phyloP scores from a whole-genome alignment of 2,113 vertebrate genomes.

The Heterocephalus glaber region DNA sequence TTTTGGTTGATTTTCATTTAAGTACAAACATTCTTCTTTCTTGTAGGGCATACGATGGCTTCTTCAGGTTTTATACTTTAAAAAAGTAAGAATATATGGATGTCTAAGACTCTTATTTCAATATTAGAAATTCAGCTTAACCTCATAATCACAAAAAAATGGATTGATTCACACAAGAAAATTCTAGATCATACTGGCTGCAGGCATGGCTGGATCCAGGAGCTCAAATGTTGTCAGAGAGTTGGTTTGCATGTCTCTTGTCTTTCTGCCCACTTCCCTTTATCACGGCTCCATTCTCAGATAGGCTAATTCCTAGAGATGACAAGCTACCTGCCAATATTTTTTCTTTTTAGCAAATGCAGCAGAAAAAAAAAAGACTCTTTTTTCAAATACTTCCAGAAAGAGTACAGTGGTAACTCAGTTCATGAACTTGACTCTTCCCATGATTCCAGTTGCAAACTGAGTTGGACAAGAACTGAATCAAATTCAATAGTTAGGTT shows the following conservation, averaged over 20 bases:
- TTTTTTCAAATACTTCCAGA: background rate
- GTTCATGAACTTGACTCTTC: background rate
- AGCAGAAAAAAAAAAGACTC: background rate
- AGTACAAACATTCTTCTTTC: background rate
- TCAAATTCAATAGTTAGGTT: background rate
- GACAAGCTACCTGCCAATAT: background rate
- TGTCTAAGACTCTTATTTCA: background rate
- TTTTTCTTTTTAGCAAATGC: conserved; percentile 15
- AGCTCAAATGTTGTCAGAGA: background rate
- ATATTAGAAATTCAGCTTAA: background rate
- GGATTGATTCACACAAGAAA: background rate
- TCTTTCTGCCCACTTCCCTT: background rate
- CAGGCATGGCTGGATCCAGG: conserved; percentile 1
- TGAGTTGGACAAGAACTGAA: background rate
- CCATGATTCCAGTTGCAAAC: background rate
- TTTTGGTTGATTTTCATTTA: conserved; percentile 21
- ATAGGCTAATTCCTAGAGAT: background rate
- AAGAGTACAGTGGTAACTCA: background rate
- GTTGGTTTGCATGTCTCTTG: background rate
- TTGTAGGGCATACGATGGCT: background rate
- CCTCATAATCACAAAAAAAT: background rate
- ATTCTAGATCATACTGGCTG: background rate
- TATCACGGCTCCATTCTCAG: background rate
- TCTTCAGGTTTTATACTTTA: conserved; percentile 15
- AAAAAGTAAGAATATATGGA: background rate